Conservation (phyloP, 2,888 invertebrate species). For the Sinotaia quadrata region DNA sequence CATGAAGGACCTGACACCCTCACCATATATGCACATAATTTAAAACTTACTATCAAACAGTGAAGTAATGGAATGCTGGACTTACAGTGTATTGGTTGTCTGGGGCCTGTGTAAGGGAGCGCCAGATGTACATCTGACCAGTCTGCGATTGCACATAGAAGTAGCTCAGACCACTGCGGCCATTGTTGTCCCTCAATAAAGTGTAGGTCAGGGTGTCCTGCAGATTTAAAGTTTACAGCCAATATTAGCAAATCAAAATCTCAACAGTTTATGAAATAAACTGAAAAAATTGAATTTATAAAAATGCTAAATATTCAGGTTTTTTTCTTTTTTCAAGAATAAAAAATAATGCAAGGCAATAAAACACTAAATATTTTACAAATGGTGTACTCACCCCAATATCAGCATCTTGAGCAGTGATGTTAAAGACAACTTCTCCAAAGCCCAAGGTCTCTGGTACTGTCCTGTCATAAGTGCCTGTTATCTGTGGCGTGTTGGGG, state of each 20-base stretch:
- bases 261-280: background rate
- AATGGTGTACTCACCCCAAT: slow-evolving; percentile 47
- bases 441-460: slow-evolving; percentile 45
- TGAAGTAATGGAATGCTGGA: background rate
- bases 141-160: slow-evolving; percentile 54
- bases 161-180: slow-evolving; percentile 38
- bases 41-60: background rate
- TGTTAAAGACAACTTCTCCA: slow-evolving; percentile 38
- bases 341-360: too few relatives aligned
- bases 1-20: too few relatives aligned
- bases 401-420: slow-evolving; percentile 61
- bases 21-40: too few relatives aligned
- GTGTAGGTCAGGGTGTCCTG: slow-evolving; percentile 56
- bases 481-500: slow-evolving; percentile 49
- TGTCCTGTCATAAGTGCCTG: slow-evolving; percentile 26
- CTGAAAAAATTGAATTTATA: background rate
- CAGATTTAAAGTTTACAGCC: background rate
- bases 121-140: slow-evolving; percentile 52
- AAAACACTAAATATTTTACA: too few relatives aligned
- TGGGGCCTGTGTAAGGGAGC: slow-evolving; percentile 33
- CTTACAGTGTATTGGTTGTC: slow-evolving; percentile 43
- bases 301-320: background rate
- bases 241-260: too few relatives aligned
- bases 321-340: too few relatives aligned
- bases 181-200: slow-evolving; percentile 35